A percentile compares a stretch with the other conserved stretches of the same genome.
Conservation (phyloP, 2,113 vertebrate genomes). For the Ochotona princeps region DNA sequence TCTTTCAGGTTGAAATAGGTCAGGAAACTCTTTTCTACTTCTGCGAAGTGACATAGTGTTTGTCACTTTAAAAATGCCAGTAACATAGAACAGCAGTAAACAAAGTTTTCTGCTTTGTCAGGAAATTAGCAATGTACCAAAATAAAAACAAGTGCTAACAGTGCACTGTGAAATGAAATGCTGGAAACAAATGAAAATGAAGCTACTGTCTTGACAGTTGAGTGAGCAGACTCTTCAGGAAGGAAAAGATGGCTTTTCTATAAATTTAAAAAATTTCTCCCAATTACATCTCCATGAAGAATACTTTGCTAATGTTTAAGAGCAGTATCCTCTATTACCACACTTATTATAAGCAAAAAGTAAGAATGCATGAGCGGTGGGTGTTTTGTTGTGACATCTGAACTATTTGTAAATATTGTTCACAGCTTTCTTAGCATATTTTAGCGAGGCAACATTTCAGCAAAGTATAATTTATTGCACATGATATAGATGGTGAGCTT, state of each 20-base stretch:
- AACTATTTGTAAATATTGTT: conserved; percentile 90
- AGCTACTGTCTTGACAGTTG: conserved; percentile 77
- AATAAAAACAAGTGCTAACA: conserved; percentile 66
- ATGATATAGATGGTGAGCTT: conserved; percentile 81
- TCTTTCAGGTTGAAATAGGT: not conserved
- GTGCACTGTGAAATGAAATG: conserved; percentile 45
- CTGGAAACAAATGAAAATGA: conserved; percentile 58
- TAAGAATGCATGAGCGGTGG: conserved; percentile 81
- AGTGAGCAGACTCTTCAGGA: conserved; percentile 69
- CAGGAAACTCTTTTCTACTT: not conserved
- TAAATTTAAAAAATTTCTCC: conserved; percentile 79
- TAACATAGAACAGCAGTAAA: conserved; percentile 5
- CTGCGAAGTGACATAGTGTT: not conserved
- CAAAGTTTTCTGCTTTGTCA: conserved; percentile 70
- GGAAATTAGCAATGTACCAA: conserved; percentile 69
- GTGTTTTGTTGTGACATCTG: conserved; percentile 88
- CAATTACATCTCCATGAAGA: conserved; percentile 75
- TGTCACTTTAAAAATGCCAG: not conserved
- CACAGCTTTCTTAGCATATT: conserved; percentile 86
- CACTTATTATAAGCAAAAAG: conserved; percentile 79
- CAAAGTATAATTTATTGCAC: conserved; percentile 85
- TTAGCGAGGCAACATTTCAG: conserved; percentile 84
- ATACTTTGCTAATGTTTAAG: conserved; percentile 80
- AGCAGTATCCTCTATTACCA: conserved; percentile 83
- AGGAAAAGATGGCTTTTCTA: conserved; percentile 64